Base-by-base conservation (phyloP, 2,113 vertebrate genomes). In the Callopanchax toddi region DNA sequence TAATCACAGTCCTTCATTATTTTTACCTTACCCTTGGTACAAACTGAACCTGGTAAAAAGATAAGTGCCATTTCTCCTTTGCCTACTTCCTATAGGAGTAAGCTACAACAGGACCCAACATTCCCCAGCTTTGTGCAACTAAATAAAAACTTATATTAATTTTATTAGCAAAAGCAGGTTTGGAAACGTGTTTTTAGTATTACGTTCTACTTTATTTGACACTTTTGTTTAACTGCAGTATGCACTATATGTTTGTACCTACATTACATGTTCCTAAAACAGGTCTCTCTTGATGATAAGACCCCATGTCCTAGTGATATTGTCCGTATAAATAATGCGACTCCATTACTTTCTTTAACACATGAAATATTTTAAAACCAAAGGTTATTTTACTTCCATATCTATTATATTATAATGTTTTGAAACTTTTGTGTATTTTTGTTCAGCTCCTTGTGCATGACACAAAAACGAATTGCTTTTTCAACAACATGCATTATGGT, bases 391-490 rank as follows among this genome's bases (percentile, higher is more conserved):
- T n/a, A n/a, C n/a, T n/a, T n/a, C n/a, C n/a, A n/a, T n/a, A n/a
- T n/a, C n/a, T n/a, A n/a, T n/a, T 37, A 32, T 36, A 49, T 34
- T 65, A 49, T 57, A 23, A 26, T 39, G 63, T 67, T 55, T 52
- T 65, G 29, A 4, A 55, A 71, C 50, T 80, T 73, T 73, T 74
- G 48, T 72, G 76, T 71, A 58, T 25, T 61, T n/a, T 42, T 49
- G 46, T 52, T 61, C 48, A 2, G 43, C 71, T 58, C 54, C 67
- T 61, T 64, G 60, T 12, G 48, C 60, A 78, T 51, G 49, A 78
- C 70, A 57, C 76, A 55, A 18, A 46, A 82, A 66, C 70, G 82
- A 81, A 86, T 82, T 82, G 82, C 76, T 81, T 86, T 86, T 87
- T 82, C 81, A 86, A 84, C 79, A 62, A 77, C 77, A 69, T 58